Base-by-base conservation (phyloP, 2,888 invertebrate species). In the Pinctada fucata region DNA sequence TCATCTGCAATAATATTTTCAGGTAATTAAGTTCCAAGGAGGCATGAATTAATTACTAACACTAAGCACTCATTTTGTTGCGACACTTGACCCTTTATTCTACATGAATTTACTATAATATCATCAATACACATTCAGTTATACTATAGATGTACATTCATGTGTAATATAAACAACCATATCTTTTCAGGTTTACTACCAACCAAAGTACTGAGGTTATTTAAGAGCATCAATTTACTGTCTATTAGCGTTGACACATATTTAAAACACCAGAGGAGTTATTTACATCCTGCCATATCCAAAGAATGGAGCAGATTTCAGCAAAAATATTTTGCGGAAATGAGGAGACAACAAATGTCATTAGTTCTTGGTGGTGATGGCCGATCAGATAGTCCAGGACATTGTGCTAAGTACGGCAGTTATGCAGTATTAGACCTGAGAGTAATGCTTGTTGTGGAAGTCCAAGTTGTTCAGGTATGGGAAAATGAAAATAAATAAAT, bases 321-420 rank as follows among this genome's bases (percentile, higher is more conserved):
- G 47, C 13, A 31, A 45, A 51, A 52, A 50, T 51, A 75, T 50
- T 67, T 75, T 51, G 45, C 13, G 2, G 10, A 51, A 67, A 45
- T 50, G 52, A 50, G 16, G 16, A 16, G 58, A 3, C 51, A 45
- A 49, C 31, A 52, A 16, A 47, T 51, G 45, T 10, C 68, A 50
- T 47, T 75, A 45, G 16, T 67, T 51, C 45, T 75, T 3, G 75
- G 68, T 67, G 80, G 74, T 16, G 80, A 78, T 78, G 74, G 77
- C 8, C 50, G 77, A 45, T 66, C 74, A 31, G 77, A 80, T 65
- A 74, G 73, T 52, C n/a, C n/a, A n/a, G n/a, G n/a, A n/a, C n/a
- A n/a, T n/a, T n/a, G n/a, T n/a, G n/a, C n/a, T n/a, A 64, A 81
- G 50, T 81, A 72, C 66, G 79, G 79, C 47, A 64, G 72, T 2